phyloP scores from a whole-genome alignment of 2,797 vertebrate species.

The Sebastolobus alascanus region DNA sequence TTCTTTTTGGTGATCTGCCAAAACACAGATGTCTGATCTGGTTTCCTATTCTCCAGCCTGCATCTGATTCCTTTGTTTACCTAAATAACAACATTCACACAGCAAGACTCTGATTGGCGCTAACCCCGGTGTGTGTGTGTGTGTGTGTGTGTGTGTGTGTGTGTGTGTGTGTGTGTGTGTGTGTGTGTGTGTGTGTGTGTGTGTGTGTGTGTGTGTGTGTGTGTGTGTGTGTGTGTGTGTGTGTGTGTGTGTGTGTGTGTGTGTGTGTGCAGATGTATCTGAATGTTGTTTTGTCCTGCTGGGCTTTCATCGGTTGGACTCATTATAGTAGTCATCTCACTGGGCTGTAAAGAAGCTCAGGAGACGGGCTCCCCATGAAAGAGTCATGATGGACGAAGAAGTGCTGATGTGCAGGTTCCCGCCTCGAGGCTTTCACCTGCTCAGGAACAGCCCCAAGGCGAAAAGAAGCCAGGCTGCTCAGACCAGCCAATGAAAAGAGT shows the following conservation, averaged over 20 bases:
- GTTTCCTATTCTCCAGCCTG: constrained; percentile 34
- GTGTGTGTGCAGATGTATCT: constrained; percentile 45
- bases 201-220: constrained; percentile 10
- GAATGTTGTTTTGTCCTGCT: constrained; percentile 72
- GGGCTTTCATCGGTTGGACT: constrained; percentile 80
- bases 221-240: constrained; percentile 14
- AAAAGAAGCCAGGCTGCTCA: constrained; percentile 63
- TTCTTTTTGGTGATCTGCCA: constrained; percentile 39
- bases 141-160: neutral
- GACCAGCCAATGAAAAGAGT: constrained; percentile 69
- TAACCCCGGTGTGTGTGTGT: constrained; percentile 11
- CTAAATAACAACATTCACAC: constrained; percentile 50
- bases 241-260: constrained; percentile 34
- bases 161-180: neutral
- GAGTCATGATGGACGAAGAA: constrained; percentile 78
- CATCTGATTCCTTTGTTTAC: constrained; percentile 67
- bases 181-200: neutral
- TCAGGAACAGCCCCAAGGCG: constrained; percentile 78
- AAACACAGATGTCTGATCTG: constrained; percentile 40
- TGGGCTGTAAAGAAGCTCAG: constrained; percentile 72
- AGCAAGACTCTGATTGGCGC: constrained; percentile 44
- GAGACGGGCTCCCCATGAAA: constrained; percentile 75
- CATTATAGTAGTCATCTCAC: constrained; percentile 76
- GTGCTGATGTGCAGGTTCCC: constrained; percentile 81
- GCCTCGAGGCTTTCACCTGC: constrained; percentile 80